Percentiles rank a stretch among this genome's conserved stretches.
phyloP scores from a whole-genome alignment of 2,797 vertebrate genomes.

The Lemur catta region DNA sequence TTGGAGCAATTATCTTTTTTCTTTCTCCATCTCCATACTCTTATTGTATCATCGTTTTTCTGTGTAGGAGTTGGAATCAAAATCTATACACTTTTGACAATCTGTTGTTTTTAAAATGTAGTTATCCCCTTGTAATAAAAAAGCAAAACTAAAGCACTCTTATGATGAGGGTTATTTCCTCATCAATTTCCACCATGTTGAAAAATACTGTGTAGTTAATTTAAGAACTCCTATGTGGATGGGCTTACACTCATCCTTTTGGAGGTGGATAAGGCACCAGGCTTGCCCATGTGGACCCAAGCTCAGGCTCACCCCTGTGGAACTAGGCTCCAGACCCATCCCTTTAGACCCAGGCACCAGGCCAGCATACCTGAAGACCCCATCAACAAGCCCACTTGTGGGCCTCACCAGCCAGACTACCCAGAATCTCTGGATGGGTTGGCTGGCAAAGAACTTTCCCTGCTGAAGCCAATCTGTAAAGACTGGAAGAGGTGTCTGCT shows the following conservation, averaged over 20 bases:
- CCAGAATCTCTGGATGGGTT: neutral
- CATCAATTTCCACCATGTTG: neutral
- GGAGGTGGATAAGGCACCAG: neutral
- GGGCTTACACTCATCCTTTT: neutral
- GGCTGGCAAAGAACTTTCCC: neutral
- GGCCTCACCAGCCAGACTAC: neutral
- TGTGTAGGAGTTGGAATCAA: neutral
- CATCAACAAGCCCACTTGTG: neutral
- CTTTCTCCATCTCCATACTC: neutral
- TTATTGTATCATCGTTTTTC: neutral
- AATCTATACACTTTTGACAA: neutral
- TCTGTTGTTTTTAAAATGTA: neutral
- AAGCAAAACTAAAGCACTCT: neutral
- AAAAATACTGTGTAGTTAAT: neutral
- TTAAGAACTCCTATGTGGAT: neutral
- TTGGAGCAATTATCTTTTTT: neutral
- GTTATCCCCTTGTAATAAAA: neutral
- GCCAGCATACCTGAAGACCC: neutral
- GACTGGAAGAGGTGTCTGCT: neutral
- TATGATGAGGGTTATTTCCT: neutral
- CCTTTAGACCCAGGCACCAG: neutral
- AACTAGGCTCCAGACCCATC: neutral
- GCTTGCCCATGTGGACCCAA: neutral
- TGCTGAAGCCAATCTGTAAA: neutral
- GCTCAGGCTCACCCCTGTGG: neutral